These are phyloP conservation scores for Aricia artaxerxes DNA, from an alignment of 2,888 invertebrate species.

Conservation along the genomic window DNA sequence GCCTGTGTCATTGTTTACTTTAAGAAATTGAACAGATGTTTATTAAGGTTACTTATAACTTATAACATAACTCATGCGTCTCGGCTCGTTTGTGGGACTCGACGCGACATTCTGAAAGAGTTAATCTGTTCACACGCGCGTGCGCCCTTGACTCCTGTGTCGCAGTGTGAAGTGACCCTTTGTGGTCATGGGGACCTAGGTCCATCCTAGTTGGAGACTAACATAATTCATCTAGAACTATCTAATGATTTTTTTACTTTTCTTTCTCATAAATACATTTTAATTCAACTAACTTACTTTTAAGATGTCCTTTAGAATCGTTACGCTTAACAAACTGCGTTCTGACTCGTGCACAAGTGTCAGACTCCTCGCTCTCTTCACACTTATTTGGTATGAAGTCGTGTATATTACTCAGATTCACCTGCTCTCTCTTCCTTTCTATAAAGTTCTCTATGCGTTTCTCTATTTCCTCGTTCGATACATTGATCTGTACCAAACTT, in stretches of 20 bases:
- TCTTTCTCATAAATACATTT: neutral
- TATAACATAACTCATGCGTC: too few relatives aligned
- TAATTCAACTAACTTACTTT: slow-evolving; percentile 77
- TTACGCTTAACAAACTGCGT: slow-evolving; percentile 85
- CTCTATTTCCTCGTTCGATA: slow-evolving; percentile 82
- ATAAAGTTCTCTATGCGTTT: slow-evolving; percentile 88
- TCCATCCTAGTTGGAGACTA: too few relatives aligned
- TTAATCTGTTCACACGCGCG: too few relatives aligned
- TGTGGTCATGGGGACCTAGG: neutral
- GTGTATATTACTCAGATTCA: slow-evolving; percentile 85
- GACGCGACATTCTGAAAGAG: too few relatives aligned
- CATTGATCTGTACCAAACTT: slow-evolving; percentile 84
- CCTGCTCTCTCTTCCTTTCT: slow-evolving; percentile 86
- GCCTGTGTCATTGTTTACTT: neutral
- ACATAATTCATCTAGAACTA: neutral
- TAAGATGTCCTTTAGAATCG: slow-evolving; percentile 89
- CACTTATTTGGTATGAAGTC: slow-evolving; percentile 83
- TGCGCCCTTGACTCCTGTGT: neutral
- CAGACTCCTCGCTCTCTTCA: slow-evolving; percentile 65
- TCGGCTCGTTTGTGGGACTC: too few relatives aligned
- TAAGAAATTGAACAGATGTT: too few relatives aligned
- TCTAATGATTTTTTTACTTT: neutral
- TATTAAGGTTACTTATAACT: too few relatives aligned
- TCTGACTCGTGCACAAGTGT: slow-evolving; percentile 88
- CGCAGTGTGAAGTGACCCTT: neutral